Percentiles rank a stretch among this genome's conserved stretches.
These are phyloP conservation scores for Drosophila pegasa DNA, from an alignment of 2,888 invertebrate genomes.

Conservation along the genomic window DNA sequence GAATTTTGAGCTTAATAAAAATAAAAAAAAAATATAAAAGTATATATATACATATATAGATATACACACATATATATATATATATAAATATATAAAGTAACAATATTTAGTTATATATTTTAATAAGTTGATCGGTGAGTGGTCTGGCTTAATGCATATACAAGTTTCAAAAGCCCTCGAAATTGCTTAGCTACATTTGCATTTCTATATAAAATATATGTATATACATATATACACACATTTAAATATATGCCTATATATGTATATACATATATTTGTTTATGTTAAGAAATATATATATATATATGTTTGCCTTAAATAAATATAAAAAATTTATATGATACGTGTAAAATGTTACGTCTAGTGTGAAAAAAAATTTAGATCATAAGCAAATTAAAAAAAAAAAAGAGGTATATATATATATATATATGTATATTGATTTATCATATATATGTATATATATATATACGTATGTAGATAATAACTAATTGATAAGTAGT, in stretches of 20 bases:
- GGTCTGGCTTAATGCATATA: slow-evolving; percentile 44
- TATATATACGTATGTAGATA: slow-evolving; percentile 23
- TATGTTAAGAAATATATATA: slow-evolving; percentile 2
- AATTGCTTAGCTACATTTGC: slow-evolving; percentile 68
- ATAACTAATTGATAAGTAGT: slow-evolving; percentile 64
- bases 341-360: slow-evolving; percentile 31
- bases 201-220: slow-evolving; percentile 20
- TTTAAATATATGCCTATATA: neutral
- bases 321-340: slow-evolving; percentile 25
- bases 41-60: slow-evolving; percentile 12
- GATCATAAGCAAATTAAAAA: slow-evolving; percentile 32
- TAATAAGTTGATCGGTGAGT: slow-evolving; percentile 47
- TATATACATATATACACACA: neutral
- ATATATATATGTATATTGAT: slow-evolving; percentile 12
- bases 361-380: slow-evolving; percentile 15
- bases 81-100: slow-evolving; percentile 16
- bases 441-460: slow-evolving; percentile 4
- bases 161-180: slow-evolving; percentile 71
- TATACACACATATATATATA: slow-evolving; percentile 8
- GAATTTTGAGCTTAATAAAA: no score
- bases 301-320: slow-evolving; percentile 36
- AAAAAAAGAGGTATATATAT: slow-evolving; percentile 21
- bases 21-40: slow-evolving; percentile 2
- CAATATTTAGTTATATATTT: slow-evolving; percentile 20
- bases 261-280: slow-evolving; percentile 6